A percentile compares a stretch with the other conserved stretches of the same genome.
phyloP scores from a whole-genome alignment of 2,888 invertebrate genomes.

The Polyommatus iphigenia region DNA sequence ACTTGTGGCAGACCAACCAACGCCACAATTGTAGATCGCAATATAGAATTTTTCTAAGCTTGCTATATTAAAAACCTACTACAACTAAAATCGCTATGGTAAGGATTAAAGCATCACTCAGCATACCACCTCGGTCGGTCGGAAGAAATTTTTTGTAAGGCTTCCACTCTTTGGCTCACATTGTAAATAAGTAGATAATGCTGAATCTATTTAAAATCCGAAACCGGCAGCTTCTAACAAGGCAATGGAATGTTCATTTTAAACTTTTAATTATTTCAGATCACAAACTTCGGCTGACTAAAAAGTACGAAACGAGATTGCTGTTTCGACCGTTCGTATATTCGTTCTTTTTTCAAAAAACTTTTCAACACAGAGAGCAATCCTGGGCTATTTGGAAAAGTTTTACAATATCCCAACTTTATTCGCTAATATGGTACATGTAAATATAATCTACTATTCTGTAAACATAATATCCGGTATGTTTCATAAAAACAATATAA shows the following conservation, averaged over 20 bases:
- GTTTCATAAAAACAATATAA: not conserved
- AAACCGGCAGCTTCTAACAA: not conserved
- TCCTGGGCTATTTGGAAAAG: not conserved
- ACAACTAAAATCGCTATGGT: too few relatives aligned
- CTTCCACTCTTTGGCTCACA: too few relatives aligned
- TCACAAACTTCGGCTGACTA: not conserved
- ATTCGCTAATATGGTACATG: not conserved
- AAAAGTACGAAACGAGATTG: slow-evolving; percentile 22
- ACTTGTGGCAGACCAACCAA: too few relatives aligned
- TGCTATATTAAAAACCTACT: too few relatives aligned
- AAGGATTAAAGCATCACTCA: too few relatives aligned
- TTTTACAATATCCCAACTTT: not conserved
- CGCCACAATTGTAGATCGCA: too few relatives aligned
- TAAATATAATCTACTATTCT: not conserved
- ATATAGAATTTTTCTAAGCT: too few relatives aligned
- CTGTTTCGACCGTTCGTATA: slow-evolving; percentile 1
- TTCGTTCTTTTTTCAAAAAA: not conserved
- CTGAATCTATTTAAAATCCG: not conserved
- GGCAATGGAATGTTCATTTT: not conserved
- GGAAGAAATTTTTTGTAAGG: too few relatives aligned
- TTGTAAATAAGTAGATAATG: too few relatives aligned
- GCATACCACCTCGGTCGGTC: too few relatives aligned
- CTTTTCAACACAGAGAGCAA: not conserved
- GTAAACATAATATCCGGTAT: not conserved
- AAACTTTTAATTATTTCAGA: slow-evolving; percentile 17